phyloP scores from a whole-genome alignment of 2,888 invertebrate genomes.

The Cynaeus angustus region DNA sequence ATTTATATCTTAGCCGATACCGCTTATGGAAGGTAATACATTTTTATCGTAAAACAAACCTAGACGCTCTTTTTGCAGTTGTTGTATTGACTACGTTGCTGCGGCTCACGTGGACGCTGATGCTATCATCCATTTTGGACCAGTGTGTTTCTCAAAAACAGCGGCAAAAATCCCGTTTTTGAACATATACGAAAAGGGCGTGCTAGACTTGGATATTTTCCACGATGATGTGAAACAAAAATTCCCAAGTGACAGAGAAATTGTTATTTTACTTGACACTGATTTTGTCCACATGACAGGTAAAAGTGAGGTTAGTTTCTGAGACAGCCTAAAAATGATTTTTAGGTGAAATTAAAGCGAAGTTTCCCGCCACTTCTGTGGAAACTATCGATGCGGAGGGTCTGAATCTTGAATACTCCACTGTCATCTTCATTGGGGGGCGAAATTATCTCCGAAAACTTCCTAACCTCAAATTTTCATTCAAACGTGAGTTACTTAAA shows the following conservation, averaged over 20 bases:
- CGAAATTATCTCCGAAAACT: constrained; percentile 26
- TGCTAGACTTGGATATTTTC: constrained; percentile 73
- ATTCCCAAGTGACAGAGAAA: background rate
- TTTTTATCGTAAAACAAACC: background rate
- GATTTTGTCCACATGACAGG: constrained; percentile 78
- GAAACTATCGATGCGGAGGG: constrained; percentile 25
- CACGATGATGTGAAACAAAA: constrained; percentile 11
- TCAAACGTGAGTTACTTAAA: constrained; percentile 38
- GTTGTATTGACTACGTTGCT: constrained; percentile 92
- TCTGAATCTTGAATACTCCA: constrained; percentile 10
- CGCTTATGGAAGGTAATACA: constrained; percentile 85
- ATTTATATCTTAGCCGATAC: constrained; percentile 92
- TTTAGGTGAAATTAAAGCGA: constrained; percentile 21
- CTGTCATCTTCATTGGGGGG: constrained; percentile 44
- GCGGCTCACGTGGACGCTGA: constrained; percentile 91
- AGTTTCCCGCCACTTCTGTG: background rate
- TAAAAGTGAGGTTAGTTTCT: constrained; percentile 56
- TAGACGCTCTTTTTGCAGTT: constrained; percentile 75
- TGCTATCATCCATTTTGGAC: constrained; percentile 93
- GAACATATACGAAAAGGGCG: constrained; percentile 80
- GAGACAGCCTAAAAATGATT: constrained; percentile 40
- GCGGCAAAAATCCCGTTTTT: constrained; percentile 82
- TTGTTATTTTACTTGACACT: constrained; percentile 79
- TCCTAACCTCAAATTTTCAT: constrained; percentile 46
- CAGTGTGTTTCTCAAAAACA: constrained; percentile 87